A percentile compares a stretch with the other conserved stretches of the same genome.
Conservation (phyloP, 1,140 invertebrate genomes). For the Drosophila equinoxialis region DNA sequence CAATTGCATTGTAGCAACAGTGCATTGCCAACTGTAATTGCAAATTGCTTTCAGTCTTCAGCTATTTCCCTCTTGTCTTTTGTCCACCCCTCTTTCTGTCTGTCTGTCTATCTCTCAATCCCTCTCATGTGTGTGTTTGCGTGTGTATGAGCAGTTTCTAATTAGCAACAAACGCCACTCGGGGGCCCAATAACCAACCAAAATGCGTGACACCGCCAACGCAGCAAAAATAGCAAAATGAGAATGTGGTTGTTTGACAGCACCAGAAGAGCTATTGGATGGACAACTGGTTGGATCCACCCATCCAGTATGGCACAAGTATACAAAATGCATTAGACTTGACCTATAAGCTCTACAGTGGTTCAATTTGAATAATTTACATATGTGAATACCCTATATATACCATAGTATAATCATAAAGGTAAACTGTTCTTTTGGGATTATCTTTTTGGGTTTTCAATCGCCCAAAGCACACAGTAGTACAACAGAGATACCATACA, state of each 20-base stretch:
- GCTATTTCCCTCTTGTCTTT: not conserved
- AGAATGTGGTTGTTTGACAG: constrained; percentile 17
- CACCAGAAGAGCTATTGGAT: constrained; percentile 12
- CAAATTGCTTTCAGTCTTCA: constrained; percentile 36
- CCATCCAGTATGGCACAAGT: constrained; percentile 8
- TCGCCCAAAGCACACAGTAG: too few relatives aligned
- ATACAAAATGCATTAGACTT: constrained; percentile 36
- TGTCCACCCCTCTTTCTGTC: not conserved
- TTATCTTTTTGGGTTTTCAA: too few relatives aligned
- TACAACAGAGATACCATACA: too few relatives aligned
- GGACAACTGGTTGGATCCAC: not conserved
- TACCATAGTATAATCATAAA: too few relatives aligned
- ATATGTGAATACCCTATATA: too few relatives aligned
- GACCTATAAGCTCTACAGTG: constrained; percentile 25
- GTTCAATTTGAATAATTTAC: not conserved
- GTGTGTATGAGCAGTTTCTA: constrained; percentile 54
- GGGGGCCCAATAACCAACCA: constrained; percentile 64
- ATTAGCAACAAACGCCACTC: constrained; percentile 71
- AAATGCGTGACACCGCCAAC: constrained; percentile 52
- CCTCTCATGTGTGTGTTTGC: constrained; percentile 9
- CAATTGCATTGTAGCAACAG: constrained; percentile 27
- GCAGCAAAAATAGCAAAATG: constrained; percentile 45
- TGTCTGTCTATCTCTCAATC: not conserved
- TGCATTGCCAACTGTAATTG: constrained; percentile 59
- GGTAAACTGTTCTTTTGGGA: too few relatives aligned